These are phyloP conservation scores for Willisornis vidua DNA, from an alignment of 2,113 vertebrate species.

Conservation along the genomic window DNA sequence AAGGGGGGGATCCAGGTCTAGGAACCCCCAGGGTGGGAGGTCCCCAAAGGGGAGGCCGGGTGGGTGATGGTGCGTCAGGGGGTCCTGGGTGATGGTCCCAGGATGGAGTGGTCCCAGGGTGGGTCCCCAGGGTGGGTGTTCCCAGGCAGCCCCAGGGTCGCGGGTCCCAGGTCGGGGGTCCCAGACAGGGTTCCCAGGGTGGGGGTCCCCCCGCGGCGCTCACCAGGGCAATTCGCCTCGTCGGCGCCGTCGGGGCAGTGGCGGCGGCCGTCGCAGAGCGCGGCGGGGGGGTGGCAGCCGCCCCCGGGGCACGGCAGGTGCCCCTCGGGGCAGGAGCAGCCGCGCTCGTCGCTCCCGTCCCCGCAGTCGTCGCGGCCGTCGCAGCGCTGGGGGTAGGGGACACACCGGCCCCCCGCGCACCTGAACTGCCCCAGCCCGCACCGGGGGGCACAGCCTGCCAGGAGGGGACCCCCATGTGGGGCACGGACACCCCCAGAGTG, in stretches of 20 bases:
- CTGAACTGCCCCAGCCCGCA: constrained; percentile 80
- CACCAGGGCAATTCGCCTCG: constrained; percentile 84
- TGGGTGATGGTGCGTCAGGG: not conserved
- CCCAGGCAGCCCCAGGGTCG: too few species aligned
- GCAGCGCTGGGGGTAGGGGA: constrained; percentile 81
- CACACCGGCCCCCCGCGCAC: constrained; percentile 79
- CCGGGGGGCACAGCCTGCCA: constrained; percentile 78
- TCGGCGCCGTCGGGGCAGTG: constrained; percentile 83
- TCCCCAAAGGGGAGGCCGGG: not conserved
- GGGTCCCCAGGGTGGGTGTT: not conserved
- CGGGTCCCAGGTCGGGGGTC: not conserved
- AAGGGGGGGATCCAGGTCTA: not conserved
- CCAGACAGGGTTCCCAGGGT: not conserved
- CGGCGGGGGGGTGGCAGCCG: constrained; percentile 71
- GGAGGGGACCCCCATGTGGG: not conserved
- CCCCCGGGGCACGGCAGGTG: constrained; percentile 81
- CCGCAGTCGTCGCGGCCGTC: constrained; percentile 87
- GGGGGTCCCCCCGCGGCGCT: not conserved
- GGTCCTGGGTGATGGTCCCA: not conserved
- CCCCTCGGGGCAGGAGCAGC: constrained; percentile 76
- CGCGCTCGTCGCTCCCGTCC: constrained; percentile 84
- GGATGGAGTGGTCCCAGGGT: not conserved
- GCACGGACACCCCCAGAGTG: too few species aligned
- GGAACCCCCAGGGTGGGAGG: not conserved
- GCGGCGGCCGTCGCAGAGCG: constrained; percentile 79